Evolutionary conservation across 2,888 invertebrate species (phyloP).

Genomic region (Pyralis farinalis): DNA sequence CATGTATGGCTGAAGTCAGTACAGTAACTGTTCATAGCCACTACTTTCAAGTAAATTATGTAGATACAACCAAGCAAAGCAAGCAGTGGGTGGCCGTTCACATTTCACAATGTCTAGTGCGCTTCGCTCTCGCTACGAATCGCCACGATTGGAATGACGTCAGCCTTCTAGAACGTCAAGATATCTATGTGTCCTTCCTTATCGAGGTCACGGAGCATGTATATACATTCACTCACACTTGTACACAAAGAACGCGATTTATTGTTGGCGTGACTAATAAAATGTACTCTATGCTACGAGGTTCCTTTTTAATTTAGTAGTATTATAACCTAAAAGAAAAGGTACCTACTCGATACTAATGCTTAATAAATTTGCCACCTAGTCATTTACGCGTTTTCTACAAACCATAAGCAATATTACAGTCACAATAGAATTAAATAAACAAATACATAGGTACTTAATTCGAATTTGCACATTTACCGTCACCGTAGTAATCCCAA

Average conservation of each 20-base stretch:
- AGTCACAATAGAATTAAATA: background rate
- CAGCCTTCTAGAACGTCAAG: slow-evolving; percentile 74
- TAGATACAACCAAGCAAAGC: slow-evolving; percentile 60
- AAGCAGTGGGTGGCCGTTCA: slow-evolving; percentile 77
- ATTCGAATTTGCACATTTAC: background rate
- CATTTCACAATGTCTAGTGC: slow-evolving; percentile 77
- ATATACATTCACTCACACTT: slow-evolving; percentile 63
- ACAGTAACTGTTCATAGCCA: slow-evolving; percentile 73
- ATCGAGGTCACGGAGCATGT: slow-evolving; percentile 70
- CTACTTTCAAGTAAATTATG: slow-evolving; percentile 70
- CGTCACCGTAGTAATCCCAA: no score
- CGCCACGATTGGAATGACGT: slow-evolving; percentile 66
- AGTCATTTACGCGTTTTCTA: no score
- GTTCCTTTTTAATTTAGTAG: slow-evolving; percentile 40
- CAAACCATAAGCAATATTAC: background rate
- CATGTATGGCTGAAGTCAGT: slow-evolving; percentile 72
- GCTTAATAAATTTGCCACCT: no score
- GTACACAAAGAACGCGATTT: slow-evolving; percentile 32
- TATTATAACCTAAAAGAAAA: slow-evolving; percentile 33
- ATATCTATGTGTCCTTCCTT: slow-evolving; percentile 56
- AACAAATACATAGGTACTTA: background rate
- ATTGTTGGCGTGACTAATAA: slow-evolving; percentile 21
- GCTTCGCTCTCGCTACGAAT: slow-evolving; percentile 54
- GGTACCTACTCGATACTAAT: no score
- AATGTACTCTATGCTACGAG: slow-evolving; percentile 18